Percentiles rank a stretch among this genome's conserved stretches.
Conservation (phyloP, 2,888 invertebrate genomes). For the Catotricha subobsoleta region DNA sequence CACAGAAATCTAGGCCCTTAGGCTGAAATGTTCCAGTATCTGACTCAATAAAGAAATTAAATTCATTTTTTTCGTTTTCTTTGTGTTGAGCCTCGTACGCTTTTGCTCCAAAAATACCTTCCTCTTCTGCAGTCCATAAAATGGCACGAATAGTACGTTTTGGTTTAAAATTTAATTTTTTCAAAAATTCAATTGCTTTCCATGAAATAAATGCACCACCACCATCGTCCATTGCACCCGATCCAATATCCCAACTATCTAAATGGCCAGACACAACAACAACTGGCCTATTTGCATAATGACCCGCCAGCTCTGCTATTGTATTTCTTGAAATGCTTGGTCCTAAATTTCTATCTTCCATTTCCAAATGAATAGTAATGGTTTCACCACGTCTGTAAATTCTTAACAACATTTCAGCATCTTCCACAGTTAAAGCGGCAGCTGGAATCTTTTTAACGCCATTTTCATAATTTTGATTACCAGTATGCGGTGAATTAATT, state of each 20-base stretch:
- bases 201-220: slow-evolving; percentile 65
- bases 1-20: slow-evolving; percentile 34
- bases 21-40: slow-evolving; percentile 61
- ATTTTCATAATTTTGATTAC: slow-evolving; percentile 42
- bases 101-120: slow-evolving; percentile 46
- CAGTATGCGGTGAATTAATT: slow-evolving; percentile 60
- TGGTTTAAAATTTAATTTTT: slow-evolving; percentile 42
- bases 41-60: slow-evolving; percentile 65
- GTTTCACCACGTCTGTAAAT: slow-evolving; percentile 37
- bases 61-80: slow-evolving; percentile 32
- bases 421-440: slow-evolving; percentile 59
- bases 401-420: slow-evolving; percentile 53
- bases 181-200: slow-evolving; percentile 49
- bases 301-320: slow-evolving; percentile 48
- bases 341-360: slow-evolving; percentile 40
- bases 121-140: slow-evolving; percentile 68
- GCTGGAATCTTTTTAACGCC: slow-evolving; percentile 47
- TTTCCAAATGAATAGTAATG: slow-evolving; percentile 39
- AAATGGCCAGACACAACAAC: slow-evolving; percentile 69
- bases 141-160: slow-evolving; percentile 55
- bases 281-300: slow-evolving; percentile 24
- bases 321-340: slow-evolving; percentile 50
- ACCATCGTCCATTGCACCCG: slow-evolving; percentile 77
- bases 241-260: slow-evolving; percentile 76
- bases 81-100: slow-evolving; percentile 36